phyloP scores from a whole-genome alignment of 2,888 invertebrate species.

The Syrphus vitripennis region DNA sequence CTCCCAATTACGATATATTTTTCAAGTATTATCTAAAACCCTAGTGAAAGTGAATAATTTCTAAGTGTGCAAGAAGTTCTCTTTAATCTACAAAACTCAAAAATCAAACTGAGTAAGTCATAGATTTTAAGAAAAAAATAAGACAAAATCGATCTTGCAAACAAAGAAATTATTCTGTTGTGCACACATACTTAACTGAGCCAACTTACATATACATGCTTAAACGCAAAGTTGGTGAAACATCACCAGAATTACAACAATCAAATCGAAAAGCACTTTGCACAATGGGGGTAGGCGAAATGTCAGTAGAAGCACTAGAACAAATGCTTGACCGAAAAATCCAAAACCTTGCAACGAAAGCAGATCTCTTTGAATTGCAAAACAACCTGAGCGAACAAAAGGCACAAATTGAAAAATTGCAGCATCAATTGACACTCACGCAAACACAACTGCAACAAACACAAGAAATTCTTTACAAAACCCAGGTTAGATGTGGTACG shows the following conservation, averaged over 20 bases:
- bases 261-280: not conserved
- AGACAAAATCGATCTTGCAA: not conserved
- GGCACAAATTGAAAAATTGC: not conserved
- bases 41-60: not conserved
- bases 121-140: not conserved
- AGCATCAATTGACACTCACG: not conserved
- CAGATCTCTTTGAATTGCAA: not conserved
- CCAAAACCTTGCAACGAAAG: not conserved
- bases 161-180: not conserved
- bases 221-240: not conserved
- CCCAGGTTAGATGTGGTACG: too few species aligned
- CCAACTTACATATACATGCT: not conserved
- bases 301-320: not conserved
- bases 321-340: not conserved
- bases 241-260: not conserved
- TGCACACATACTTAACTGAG: not conserved
- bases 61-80: not conserved
- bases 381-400: not conserved
- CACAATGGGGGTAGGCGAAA: not conserved
- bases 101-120: not conserved
- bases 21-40: too few species aligned
- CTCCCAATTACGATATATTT: too few species aligned
- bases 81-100: not conserved
- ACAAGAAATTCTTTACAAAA: too few species aligned
- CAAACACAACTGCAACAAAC: not conserved